Evolutionary conservation across 2,113 vertebrate species (phyloP).

Genomic region (Megaceryle maxima): DNA sequence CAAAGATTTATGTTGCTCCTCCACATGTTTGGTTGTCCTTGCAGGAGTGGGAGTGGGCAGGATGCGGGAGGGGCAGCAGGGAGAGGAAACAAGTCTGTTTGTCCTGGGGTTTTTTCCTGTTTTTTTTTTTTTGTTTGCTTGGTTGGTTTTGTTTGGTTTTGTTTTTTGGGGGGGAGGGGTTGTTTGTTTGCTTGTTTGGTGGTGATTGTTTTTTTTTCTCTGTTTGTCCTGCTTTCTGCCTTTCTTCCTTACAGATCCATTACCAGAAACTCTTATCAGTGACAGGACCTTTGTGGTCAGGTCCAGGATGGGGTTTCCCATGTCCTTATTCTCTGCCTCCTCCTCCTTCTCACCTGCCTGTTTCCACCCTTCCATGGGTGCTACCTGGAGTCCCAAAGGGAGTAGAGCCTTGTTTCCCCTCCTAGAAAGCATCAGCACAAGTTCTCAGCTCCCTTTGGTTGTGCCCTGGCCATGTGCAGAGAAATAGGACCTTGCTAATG

Average conservation of each 20-base stretch:
- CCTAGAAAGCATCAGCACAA: neutral
- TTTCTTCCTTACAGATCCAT: neutral
- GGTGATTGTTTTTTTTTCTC: too few relatives aligned
- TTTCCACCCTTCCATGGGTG: neutral
- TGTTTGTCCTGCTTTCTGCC: neutral
- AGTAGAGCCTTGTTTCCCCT: neutral
- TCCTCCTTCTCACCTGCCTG: neutral
- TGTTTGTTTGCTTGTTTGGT: too few relatives aligned
- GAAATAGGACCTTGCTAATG: neutral
- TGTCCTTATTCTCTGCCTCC: neutral
- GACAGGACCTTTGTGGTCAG: neutral
- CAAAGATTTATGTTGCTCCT: neutral
- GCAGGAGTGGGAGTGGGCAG: neutral
- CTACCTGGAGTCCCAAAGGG: neutral
- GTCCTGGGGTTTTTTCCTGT: too few relatives aligned
- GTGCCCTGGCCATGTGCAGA: neutral
- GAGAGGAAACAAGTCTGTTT: neutral
- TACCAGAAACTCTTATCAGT: neutral
- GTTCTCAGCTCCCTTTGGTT: neutral
- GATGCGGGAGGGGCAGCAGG: neutral
- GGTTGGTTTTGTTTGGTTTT: too few relatives aligned
- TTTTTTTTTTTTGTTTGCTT: too few relatives aligned
- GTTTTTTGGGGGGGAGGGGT: too few relatives aligned
- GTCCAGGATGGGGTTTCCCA: neutral
- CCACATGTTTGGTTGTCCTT: accelerated